Evolutionary conservation across 2,888 invertebrate genomes (phyloP).

Genomic region (Mayetiola destructor): DNA sequence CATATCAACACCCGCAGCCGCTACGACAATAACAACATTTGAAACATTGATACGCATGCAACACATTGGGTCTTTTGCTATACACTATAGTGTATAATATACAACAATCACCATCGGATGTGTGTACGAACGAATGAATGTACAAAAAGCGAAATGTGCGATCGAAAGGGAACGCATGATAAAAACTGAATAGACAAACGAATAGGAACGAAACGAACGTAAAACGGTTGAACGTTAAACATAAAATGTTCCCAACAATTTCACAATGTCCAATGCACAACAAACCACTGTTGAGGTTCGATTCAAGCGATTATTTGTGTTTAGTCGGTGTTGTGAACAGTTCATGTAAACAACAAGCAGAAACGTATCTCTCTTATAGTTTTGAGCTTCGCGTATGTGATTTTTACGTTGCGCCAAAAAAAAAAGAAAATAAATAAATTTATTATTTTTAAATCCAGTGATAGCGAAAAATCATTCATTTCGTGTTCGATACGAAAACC

Average conservation of each 20-base stretch:
- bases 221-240: not conserved
- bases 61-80: not conserved
- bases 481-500: not conserved
- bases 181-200: not conserved
- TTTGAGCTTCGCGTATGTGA: too few species aligned
- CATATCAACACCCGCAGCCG: conserved; percentile 11
- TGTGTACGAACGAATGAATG: not conserved
- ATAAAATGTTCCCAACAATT: not conserved
- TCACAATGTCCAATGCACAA: too few species aligned
- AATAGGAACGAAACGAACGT: not conserved
- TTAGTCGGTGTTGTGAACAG: conserved; percentile 3
- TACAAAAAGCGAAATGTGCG: not conserved
- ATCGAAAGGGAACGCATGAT: not conserved
- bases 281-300: not conserved
- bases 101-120: too few species aligned
- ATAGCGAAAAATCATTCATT: too few species aligned
- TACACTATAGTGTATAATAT: too few species aligned
- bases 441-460: too few species aligned
- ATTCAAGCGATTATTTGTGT: conserved; percentile 7
- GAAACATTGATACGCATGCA: not conserved
- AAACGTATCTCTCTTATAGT: not conserved
- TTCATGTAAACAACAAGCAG: conserved; percentile 12
- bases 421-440: too few species aligned
- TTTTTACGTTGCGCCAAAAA: too few species aligned
- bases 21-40: not conserved